phyloP scores from a whole-genome alignment of 1,140 invertebrate genomes.

The Meloidogyne floridensis region DNA sequence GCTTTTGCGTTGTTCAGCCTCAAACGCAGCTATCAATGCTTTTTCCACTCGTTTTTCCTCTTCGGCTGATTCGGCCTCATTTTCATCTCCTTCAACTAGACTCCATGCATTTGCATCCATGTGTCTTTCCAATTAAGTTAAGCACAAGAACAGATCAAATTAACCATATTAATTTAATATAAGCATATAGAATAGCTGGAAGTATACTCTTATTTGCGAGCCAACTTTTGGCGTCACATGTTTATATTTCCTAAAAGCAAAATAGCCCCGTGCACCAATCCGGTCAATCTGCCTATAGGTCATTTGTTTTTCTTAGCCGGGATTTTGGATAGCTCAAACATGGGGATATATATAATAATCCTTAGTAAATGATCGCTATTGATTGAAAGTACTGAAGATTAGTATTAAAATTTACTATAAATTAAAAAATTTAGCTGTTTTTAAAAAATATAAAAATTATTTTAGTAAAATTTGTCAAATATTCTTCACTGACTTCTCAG shows the following conservation, averaged over 20 bases:
- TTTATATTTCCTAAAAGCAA: neutral
- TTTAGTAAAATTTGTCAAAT: neutral
- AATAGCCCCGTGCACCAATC: too few relatives aligned
- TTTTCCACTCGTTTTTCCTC: neutral
- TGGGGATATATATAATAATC: too few relatives aligned
- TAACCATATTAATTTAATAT: neutral
- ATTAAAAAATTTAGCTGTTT: neutral
- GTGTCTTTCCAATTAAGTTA: neutral
- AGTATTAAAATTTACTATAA: too few relatives aligned
- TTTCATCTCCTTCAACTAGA: conserved; percentile 52
- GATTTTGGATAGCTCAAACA: neutral
- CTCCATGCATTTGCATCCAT: conserved; percentile 58
- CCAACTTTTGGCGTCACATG: neutral
- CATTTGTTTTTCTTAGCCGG: neutral
- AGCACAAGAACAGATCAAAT: neutral
- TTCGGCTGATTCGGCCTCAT: conserved; percentile 26
- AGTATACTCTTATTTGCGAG: too few relatives aligned
- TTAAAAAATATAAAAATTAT: neutral
- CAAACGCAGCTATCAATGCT: conserved; percentile 22
- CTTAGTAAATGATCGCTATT: too few relatives aligned
- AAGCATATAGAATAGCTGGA: too few relatives aligned
- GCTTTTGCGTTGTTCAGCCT: conserved; percentile 32
- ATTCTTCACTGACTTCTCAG: neutral
- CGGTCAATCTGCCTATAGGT: neutral
- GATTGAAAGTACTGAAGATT: too few relatives aligned